A percentile compares a stretch with the other conserved stretches of the same genome.
Evolutionary conservation across 2,888 invertebrate species (phyloP).

Genomic region (Polylopha cassiicola): DNA sequence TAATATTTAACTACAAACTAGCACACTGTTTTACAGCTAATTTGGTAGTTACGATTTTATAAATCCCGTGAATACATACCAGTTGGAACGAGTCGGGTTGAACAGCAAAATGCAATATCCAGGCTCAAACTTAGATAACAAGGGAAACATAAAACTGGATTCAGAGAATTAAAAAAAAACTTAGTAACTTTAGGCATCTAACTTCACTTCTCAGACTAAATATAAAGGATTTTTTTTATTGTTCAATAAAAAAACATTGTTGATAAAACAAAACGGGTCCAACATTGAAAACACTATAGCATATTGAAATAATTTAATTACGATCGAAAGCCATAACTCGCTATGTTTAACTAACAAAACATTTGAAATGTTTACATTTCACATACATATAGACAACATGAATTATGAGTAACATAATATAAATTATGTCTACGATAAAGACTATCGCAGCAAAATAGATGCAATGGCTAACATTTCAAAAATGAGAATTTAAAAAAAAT

Average conservation of each 20-base stretch:
- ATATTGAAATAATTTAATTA: conserved; percentile 23
- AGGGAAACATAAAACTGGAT: conserved; percentile 21
- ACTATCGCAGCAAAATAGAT: conserved; percentile 13
- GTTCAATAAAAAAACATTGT: no score
- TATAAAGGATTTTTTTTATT: no score
- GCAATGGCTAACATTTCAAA: conserved; percentile 8
- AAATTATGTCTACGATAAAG: background rate
- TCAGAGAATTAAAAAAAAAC: conserved; percentile 9
- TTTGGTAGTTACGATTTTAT: no score
- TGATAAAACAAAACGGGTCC: conserved; percentile 19
- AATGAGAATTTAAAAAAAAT: background rate
- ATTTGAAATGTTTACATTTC: conserved; percentile 11
- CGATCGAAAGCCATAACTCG: conserved; percentile 20
- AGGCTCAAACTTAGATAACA: conserved; percentile 52
- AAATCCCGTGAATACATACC: conserved; percentile 46
- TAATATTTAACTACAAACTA: conserved; percentile 7
- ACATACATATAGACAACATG: background rate
- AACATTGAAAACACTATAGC: conserved; percentile 22
- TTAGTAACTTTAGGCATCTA: conserved; percentile 1
- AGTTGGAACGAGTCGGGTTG: conserved; percentile 29
- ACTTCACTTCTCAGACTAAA: no score
- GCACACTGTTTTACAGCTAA: conserved; percentile 7
- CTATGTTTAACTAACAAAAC: conserved; percentile 18
- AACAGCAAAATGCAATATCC: conserved; percentile 50
- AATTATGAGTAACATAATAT: conserved; percentile 1